Conservation (phyloP, 2,113 vertebrate genomes). For the Carlito syrichta region DNA sequence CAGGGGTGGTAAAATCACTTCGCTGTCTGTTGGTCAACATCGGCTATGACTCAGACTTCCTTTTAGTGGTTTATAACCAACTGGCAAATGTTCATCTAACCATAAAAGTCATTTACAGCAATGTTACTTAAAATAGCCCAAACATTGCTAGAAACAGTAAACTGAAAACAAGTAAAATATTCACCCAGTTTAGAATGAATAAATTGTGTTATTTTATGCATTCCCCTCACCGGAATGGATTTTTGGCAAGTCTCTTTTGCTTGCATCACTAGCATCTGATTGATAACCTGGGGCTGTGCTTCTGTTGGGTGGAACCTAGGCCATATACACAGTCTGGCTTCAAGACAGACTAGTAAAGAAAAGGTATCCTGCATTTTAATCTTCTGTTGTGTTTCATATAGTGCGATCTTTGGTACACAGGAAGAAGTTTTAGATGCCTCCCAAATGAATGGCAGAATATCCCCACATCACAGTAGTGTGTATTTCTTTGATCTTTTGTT, state of each 20-base stretch:
- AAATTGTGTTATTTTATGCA: not conserved
- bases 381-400: not conserved
- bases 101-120: not conserved
- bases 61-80: too few relatives aligned
- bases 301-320: not conserved
- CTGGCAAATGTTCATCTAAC: not conserved
- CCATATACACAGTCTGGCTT: not conserved
- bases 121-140: not conserved
- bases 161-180: not conserved
- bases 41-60: not conserved
- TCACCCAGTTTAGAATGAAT: not conserved
- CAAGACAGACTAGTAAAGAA: not conserved
- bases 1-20: not conserved
- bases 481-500: not conserved
- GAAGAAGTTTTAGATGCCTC: not conserved
- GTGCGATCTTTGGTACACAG: not conserved
- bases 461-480: not conserved
- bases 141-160: not conserved
- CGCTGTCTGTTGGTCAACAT: not conserved
- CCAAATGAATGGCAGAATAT: not conserved
- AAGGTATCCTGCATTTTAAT: not conserved
- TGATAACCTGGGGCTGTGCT: not conserved
- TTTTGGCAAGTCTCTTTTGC: not conserved
- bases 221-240: not conserved
- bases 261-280: not conserved